These are phyloP conservation scores for Crypturellus tataupa DNA, from an alignment of 2,797 vertebrate genomes.

Conservation along the genomic window DNA sequence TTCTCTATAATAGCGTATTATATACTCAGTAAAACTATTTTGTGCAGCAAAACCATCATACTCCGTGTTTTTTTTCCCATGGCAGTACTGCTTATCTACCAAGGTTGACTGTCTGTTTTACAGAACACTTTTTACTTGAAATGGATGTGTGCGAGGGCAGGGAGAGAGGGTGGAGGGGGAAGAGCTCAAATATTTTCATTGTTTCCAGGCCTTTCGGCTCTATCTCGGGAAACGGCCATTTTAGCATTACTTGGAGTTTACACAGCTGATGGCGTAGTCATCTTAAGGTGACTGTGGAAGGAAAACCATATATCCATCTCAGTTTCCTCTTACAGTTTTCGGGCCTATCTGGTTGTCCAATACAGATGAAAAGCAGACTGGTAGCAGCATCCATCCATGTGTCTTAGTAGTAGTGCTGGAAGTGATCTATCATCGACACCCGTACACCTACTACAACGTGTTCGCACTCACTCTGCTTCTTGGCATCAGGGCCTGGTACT, in stretches of 20 bases:
- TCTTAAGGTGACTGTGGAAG: not conserved
- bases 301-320: not conserved
- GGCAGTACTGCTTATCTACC: not conserved
- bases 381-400: not conserved
- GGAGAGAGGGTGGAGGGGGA: not conserved
- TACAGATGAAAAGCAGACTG: not conserved
- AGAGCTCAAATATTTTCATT: not conserved
- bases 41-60: not conserved
- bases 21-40: not conserved
- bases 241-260: not conserved
- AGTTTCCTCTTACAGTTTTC: not conserved
- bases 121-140: not conserved
- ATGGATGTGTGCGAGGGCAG: not conserved
- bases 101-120: not conserved
- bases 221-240: not conserved
- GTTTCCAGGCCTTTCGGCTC: not conserved
- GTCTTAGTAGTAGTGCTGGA: not conserved
- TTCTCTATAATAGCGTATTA: not conserved
- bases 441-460: not conserved
- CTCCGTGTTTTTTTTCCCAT: not conserved
- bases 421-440: not conserved
- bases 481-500: not conserved
- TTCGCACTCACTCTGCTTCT: not conserved
- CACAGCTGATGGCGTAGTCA: accelerated
- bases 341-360: not conserved